Conservation (phyloP, 1,140 invertebrate genomes). For the Anadara kagoshimensis region DNA sequence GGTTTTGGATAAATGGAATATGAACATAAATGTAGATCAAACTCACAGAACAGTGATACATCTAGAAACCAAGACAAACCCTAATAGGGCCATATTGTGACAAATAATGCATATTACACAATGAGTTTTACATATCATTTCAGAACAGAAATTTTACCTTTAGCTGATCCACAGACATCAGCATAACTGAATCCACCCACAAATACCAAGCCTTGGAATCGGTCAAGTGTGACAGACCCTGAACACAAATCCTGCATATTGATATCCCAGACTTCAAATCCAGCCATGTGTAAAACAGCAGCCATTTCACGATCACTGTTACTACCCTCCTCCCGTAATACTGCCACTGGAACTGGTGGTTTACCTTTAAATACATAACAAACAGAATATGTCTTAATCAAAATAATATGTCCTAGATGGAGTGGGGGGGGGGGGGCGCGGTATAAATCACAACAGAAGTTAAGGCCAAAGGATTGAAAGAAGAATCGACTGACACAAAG, state of each 20-base stretch:
- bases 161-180: conserved; percentile 96
- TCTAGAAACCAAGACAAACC: too few relatives aligned
- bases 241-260: conserved; percentile 72
- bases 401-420: too few relatives aligned
- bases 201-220: conserved; percentile 92
- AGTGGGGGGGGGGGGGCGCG: too few relatives aligned
- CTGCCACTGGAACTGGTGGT: conserved; percentile 81
- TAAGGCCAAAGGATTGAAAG: too few relatives aligned
- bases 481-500: too few relatives aligned
- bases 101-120: not conserved
- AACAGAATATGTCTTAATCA: too few relatives aligned
- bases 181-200: conserved; percentile 99
- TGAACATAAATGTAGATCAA: too few relatives aligned
- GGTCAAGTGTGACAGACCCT: conserved; percentile 80
- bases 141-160: conserved; percentile 76
- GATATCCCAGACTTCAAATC: conserved; percentile 82
- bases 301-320: conserved; percentile 99
- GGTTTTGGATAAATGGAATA: too few relatives aligned
- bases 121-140: not conserved
- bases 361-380: conserved; percentile 36
- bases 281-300: conserved; percentile 91
- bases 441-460: too few relatives aligned
- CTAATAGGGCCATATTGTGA: too few relatives aligned
- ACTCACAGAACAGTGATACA: too few relatives aligned
- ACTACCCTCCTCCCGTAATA: conserved; percentile 96